These are phyloP conservation scores for Tyria jacobaeae DNA, from an alignment of 2,888 invertebrate species.

Conservation along the genomic window DNA sequence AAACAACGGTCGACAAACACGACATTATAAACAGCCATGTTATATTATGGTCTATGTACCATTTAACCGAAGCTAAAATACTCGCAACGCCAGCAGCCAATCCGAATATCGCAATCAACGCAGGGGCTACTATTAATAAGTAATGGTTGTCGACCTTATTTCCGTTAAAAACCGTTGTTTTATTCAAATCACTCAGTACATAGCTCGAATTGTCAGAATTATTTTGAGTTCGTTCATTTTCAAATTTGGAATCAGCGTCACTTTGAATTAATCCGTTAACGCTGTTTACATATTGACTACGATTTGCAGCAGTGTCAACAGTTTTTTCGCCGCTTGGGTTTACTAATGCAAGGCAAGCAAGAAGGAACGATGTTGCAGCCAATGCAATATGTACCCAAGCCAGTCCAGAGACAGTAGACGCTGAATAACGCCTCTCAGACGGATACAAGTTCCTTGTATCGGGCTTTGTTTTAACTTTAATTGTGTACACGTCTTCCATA, in stretches of 20 bases:
- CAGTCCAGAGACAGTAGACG: constrained; percentile 89
- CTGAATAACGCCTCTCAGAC: constrained; percentile 89
- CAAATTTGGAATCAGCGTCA: constrained; percentile 30
- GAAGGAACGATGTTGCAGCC: constrained; percentile 85
- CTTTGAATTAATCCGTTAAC: constrained; percentile 31
- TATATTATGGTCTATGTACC: constrained; percentile 90
- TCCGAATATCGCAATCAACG: constrained; percentile 82
- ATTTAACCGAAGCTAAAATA: constrained; percentile 87
- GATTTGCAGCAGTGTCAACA: constrained; percentile 26
- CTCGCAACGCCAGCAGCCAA: constrained; percentile 84
- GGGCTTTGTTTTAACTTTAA: constrained; percentile 88
- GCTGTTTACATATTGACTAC: constrained; percentile 18
- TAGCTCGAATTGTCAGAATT: constrained; percentile 43
- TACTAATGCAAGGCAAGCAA: constrained; percentile 84
- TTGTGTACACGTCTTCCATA: constrained; percentile 90
- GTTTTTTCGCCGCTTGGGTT: constrained; percentile 59
- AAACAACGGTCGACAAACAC: constrained; percentile 82
- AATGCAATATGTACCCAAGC: constrained; percentile 88
- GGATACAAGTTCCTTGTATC: constrained; percentile 87
- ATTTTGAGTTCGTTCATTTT: constrained; percentile 31
- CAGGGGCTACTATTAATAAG: constrained; percentile 80
- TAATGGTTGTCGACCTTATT: constrained; percentile 47
- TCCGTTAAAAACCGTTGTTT: constrained; percentile 47
- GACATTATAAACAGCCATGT: constrained; percentile 87
- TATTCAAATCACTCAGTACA: constrained; percentile 35